These are phyloP conservation scores for Andrena dorsata DNA, from an alignment of 2,888 invertebrate species.

Conservation along the genomic window DNA sequence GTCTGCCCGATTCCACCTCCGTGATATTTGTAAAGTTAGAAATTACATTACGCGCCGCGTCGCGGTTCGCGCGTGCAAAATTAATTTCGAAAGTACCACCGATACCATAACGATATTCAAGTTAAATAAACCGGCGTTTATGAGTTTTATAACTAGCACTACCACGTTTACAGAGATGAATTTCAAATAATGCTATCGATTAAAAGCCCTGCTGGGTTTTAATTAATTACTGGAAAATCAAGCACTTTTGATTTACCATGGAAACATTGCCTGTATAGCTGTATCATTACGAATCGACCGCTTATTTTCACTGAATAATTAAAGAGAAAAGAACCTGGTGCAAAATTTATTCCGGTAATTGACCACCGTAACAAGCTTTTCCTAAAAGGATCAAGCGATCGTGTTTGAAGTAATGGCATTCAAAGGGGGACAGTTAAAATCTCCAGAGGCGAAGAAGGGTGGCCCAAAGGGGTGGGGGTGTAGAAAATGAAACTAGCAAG, in stretches of 20 bases:
- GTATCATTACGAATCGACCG: no score
- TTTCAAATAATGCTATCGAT: conserved; percentile 13
- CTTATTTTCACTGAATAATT: background rate
- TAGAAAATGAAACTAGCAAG: conserved; percentile 42
- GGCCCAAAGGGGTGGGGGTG: conserved; percentile 14
- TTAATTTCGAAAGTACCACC: conserved; percentile 19
- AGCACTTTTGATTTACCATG: background rate
- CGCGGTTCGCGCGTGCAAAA: background rate
- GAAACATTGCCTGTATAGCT: background rate
- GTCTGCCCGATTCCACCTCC: background rate
- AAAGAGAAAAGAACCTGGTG: background rate
- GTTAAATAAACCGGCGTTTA: background rate
- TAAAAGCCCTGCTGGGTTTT: conserved; percentile 3
- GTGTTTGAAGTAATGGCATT: conserved; percentile 17
- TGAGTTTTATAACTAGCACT: background rate
- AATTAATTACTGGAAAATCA: conserved; percentile 15
- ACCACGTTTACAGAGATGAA: background rate
- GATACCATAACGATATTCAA: background rate
- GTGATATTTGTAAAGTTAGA: conserved; percentile 1
- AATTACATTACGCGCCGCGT: background rate
- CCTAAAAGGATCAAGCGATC: background rate
- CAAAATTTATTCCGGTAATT: conserved; percentile 21
- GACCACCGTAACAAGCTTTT: background rate
- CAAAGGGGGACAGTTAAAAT: conserved; percentile 19
- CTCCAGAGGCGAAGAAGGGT: conserved; percentile 6